These are phyloP conservation scores for Hydrolagus affinis DNA, from an alignment of 2,113 vertebrate genomes.

Conservation along the genomic window DNA sequence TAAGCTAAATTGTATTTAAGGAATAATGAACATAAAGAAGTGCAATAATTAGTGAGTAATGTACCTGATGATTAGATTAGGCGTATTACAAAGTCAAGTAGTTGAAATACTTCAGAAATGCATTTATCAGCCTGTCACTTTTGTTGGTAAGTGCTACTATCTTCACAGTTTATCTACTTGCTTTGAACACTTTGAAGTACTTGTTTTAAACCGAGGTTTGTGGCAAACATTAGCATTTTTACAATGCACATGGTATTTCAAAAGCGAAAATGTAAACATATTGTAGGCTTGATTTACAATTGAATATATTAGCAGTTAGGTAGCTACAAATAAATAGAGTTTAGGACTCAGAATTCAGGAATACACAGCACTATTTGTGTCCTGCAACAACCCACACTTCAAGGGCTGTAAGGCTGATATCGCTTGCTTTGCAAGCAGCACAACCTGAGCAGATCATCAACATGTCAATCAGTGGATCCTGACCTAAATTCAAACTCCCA, in stretches of 20 bases:
- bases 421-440: background rate
- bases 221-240: background rate
- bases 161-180: background rate
- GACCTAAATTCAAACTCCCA: background rate
- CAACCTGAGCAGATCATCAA: background rate
- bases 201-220: background rate
- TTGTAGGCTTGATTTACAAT: slow-evolving; percentile 1
- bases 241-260: background rate
- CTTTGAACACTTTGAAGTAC: background rate
- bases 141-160: slow-evolving; percentile 8
- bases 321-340: background rate
- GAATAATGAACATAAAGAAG: background rate
- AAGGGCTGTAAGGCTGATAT: background rate
- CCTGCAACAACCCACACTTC: background rate
- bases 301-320: slow-evolving; percentile 1
- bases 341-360: background rate
- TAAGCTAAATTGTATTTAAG: slow-evolving; percentile 2
- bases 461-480: background rate
- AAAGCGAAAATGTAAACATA: background rate
- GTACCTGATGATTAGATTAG: background rate
- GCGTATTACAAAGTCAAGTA: slow-evolving; percentile 18
- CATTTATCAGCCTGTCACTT: background rate
- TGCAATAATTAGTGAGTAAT: slow-evolving; percentile 29
- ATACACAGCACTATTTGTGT: background rate
- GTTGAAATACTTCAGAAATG: background rate